Evolutionary conservation across 2,797 vertebrate species (phyloP), one percentile per base, ranked within the genome.

Genomic region (Phrynocephalus forsythii): DNA sequence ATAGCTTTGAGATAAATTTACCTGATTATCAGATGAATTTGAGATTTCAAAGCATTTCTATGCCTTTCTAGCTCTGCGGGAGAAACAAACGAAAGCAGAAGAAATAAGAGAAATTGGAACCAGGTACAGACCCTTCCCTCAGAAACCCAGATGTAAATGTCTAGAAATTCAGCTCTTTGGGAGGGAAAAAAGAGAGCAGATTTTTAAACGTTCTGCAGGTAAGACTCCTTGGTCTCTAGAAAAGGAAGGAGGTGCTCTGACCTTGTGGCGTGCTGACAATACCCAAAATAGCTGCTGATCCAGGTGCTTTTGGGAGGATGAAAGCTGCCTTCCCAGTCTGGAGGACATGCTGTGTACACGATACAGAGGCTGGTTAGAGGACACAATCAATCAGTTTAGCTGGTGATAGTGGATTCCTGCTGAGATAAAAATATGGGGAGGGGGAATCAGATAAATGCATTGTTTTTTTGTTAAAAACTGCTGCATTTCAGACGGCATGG

Each of bases 381-480:
- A 93, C 90, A 69, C 52, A 90, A 87, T 87, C 93, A 85, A 60
- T 91, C 91, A 90, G 92, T 88, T 89, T 87, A 91, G 92, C 91
- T 93, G 85, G 89, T 79, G 88, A 88, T 89, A 90, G 87, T 79
- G 90, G 91, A 87, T 89, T 87, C 81, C 92, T 84, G 50, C 84
- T 88, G 91, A 80, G 90, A 92, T 95, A 90, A 93, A 95, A 87
- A 93, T 92, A 89, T 90, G 92, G 63, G 84, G 88, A 90, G 67
- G 85, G 94, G 86, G 95, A 93, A 93, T 91, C 91, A 92, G 94
- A 94, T 87, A 94, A 94, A 95, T 84, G 63, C 60, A 9, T 94
- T 90, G 93, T 93, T 95, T 88, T 90, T 94, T 93, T n/a, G n/a
- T 95, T 87, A 92, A 94, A 95, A 94, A 56, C 81, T 87, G 84